A percentile compares a stretch with the other conserved stretches of the same genome.
phyloP scores from a whole-genome alignment of 2,113 vertebrate genomes.

The Aix galericulata region DNA sequence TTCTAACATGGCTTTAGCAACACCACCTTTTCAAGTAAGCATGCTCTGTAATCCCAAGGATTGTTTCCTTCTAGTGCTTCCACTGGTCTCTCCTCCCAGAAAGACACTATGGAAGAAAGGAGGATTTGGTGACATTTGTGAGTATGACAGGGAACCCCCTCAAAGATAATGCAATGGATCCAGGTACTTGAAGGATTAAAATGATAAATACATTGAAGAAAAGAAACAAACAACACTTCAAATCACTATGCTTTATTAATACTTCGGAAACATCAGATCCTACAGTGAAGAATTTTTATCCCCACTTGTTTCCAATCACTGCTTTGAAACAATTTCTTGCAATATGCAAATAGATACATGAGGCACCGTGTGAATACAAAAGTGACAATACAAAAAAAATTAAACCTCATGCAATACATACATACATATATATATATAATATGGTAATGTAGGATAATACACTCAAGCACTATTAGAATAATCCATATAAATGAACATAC shows the following conservation, averaged over 20 bases:
- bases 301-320: background rate
- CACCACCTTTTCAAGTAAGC: background rate
- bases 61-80: background rate
- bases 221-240: background rate
- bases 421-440: background rate
- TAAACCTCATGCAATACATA: constrained; percentile 64
- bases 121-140: background rate
- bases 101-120: background rate
- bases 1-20: background rate
- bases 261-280: constrained; percentile 49
- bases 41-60: background rate
- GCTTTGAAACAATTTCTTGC: constrained; percentile 46
- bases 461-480: constrained; percentile 47
- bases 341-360: constrained; percentile 65
- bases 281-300: background rate
- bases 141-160: background rate
- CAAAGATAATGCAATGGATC: background rate
- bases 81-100: background rate
- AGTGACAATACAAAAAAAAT: constrained; percentile 56
- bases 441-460: constrained; percentile 23
- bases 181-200: background rate
- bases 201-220: background rate
- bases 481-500: constrained; percentile 30
- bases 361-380: constrained; percentile 68
- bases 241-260: constrained; percentile 66